Evolutionary conservation across 2,797 vertebrate genomes (phyloP).

Genomic region (Euphonia xanthogaster): DNA sequence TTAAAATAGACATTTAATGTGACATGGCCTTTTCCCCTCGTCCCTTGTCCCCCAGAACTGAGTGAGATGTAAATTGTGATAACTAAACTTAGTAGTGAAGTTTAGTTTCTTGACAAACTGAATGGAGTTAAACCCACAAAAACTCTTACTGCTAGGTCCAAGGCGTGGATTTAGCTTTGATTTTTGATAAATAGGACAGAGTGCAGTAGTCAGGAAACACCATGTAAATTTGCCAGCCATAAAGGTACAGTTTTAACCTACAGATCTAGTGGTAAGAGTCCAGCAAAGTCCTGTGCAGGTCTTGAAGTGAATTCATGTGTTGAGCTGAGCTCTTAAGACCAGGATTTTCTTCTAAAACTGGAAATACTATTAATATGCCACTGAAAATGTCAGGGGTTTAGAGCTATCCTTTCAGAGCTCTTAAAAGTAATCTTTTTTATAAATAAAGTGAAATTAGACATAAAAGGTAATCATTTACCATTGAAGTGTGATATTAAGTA

Average conservation of each 20-base stretch:
- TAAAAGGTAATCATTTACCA: background rate
- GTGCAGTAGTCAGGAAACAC: background rate
- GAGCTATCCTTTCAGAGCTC: background rate
- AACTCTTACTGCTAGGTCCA: background rate
- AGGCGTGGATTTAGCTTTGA: background rate
- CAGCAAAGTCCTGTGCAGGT: background rate
- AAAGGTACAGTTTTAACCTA: background rate
- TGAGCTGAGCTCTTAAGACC: background rate
- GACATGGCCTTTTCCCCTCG: background rate
- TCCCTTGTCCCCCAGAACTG: background rate
- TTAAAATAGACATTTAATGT: background rate
- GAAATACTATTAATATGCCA: background rate
- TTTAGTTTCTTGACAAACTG: background rate
- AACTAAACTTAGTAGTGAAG: background rate
- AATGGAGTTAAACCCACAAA: background rate
- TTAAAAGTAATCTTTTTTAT: constrained; percentile 20
- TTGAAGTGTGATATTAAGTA: constrained; percentile 33
- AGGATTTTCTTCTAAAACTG: background rate
- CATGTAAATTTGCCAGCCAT: background rate
- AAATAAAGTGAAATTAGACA: constrained; percentile 35
- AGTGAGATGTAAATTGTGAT: background rate
- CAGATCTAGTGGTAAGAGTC: background rate
- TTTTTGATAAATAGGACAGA: background rate
- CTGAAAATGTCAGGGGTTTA: constrained; percentile 11
- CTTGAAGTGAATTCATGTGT: background rate